phyloP scores from a whole-genome alignment of 2,797 vertebrate genomes.

The Sibirionetta formosa region DNA sequence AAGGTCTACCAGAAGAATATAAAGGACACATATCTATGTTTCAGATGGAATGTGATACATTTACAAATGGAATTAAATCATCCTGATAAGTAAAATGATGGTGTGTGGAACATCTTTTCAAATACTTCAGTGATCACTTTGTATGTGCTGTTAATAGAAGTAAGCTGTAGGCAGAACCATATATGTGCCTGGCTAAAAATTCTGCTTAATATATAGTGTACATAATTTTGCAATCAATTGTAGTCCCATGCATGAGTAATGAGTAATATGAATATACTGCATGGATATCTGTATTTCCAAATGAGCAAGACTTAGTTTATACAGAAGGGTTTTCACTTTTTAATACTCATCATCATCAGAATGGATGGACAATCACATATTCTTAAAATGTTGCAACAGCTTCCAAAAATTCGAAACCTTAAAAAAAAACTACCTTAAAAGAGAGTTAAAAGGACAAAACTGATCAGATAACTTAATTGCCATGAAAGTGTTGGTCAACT shows the following conservation, averaged over 20 bases:
- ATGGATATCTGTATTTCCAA: not conserved
- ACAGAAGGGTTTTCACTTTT: not conserved
- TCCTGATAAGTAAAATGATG: not conserved
- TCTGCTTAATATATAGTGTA: not conserved
- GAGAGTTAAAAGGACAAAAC: not conserved
- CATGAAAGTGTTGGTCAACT: not conserved
- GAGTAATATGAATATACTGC: not conserved
- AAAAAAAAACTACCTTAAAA: not conserved
- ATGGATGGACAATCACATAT: not conserved
- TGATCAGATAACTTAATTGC: not conserved
- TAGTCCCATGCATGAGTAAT: not conserved
- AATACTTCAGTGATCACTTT: not conserved
- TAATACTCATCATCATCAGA: not conserved
- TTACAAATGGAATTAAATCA: not conserved
- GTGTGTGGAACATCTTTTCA: not conserved
- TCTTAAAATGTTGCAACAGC: not conserved
- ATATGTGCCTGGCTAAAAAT: not conserved
- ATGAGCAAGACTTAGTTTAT: not conserved
- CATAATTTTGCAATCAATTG: not conserved
- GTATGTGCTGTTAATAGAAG: not conserved
- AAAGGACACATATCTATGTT: not conserved
- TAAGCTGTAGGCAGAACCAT: not conserved
- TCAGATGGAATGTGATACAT: not conserved
- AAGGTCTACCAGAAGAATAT: not conserved
- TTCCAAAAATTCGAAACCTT: not conserved